phyloP scores from a whole-genome alignment of 2,113 vertebrate genomes.

The Stegostoma tigrinum region DNA sequence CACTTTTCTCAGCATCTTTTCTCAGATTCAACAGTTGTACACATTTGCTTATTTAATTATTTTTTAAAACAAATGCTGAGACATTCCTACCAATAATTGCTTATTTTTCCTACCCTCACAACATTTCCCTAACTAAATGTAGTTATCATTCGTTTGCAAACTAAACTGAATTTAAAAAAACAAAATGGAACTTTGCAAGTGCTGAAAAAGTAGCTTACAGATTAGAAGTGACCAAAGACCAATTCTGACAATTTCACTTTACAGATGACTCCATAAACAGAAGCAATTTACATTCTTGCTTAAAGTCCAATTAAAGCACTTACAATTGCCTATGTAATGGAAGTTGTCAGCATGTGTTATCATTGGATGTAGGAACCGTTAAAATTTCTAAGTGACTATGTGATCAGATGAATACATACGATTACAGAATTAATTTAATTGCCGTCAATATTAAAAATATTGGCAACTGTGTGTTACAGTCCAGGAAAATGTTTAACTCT shows the following conservation, averaged over 20 bases:
- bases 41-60: not conserved
- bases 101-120: not conserved
- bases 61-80: not conserved
- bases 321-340: not conserved
- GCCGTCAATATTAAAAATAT: not conserved
- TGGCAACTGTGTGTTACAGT: not conserved
- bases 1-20: not conserved
- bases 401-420: not conserved
- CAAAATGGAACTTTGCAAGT: not conserved
- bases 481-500: not conserved
- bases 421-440: not conserved
- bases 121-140: not conserved
- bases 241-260: slow-evolving; percentile 4
- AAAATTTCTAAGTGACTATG: not conserved
- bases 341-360: not conserved
- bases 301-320: not conserved
- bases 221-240: not conserved
- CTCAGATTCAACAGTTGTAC: not conserved
- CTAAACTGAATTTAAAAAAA: not conserved
- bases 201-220: not conserved
- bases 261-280: not conserved
- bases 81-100: not conserved
- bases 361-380: not conserved
- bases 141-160: not conserved
- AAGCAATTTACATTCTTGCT: not conserved